phyloP scores from a whole-genome alignment of 2,797 vertebrate genomes.

The Ceryle rudis region DNA sequence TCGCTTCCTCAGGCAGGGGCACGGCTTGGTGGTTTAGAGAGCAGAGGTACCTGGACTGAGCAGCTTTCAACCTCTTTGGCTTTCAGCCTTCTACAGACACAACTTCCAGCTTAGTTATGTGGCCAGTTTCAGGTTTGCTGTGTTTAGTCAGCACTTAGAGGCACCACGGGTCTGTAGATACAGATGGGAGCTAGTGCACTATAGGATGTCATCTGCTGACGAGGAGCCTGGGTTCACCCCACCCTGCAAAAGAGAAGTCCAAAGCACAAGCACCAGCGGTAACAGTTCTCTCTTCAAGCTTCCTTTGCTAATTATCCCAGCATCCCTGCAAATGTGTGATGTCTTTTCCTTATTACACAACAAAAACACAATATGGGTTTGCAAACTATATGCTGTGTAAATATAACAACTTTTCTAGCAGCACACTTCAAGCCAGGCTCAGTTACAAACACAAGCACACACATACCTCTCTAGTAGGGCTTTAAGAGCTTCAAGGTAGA shows the following conservation, averaged over 20 bases:
- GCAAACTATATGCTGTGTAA: not conserved
- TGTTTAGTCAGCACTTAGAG: not conserved
- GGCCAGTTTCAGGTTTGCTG: not conserved
- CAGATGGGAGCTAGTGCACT: not conserved
- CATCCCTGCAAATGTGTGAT: not conserved
- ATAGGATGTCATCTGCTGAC: not conserved
- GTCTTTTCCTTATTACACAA: not conserved
- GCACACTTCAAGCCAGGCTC: not conserved
- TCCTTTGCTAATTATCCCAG: not conserved
- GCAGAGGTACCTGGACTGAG: not conserved
- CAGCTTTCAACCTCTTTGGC: not conserved
- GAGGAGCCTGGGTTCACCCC: not conserved
- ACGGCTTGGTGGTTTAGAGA: fast-evolving
- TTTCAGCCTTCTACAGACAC: not conserved
- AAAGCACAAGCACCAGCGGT: not conserved
- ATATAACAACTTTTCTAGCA: not conserved
- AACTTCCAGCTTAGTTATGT: not conserved
- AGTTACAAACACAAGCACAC: not conserved
- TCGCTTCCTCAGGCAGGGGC: not conserved
- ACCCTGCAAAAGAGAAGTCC: not conserved
- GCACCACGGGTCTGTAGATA: not conserved
- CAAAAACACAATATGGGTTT: not conserved
- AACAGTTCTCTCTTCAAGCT: not conserved
- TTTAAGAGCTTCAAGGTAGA: not conserved
- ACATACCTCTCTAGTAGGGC: not conserved